These are phyloP conservation scores for Ernsta delagoae DNA, from an alignment of 2,888 invertebrate genomes.

Conservation along the genomic window DNA sequence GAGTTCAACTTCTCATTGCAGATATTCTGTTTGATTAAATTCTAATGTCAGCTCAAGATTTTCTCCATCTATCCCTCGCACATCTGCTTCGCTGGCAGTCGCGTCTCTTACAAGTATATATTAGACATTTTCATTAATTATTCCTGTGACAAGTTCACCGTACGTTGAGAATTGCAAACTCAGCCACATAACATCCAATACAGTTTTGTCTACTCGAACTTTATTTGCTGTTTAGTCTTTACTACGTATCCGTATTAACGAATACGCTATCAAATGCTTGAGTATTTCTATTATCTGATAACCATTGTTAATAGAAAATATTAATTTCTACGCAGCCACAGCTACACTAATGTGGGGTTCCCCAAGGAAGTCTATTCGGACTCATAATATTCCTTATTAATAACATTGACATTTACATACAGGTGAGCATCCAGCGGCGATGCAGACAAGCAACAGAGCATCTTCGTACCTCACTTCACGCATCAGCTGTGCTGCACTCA, in stretches of 20 bases:
- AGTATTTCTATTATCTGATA: too few relatives aligned
- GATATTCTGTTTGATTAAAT: conserved; percentile 1
- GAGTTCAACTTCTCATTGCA: not conserved
- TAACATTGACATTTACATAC: conserved; percentile 39
- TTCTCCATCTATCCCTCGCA: conserved; percentile 7
- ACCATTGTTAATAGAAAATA: too few relatives aligned
- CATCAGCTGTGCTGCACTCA: conserved; percentile 73
- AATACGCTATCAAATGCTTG: not conserved
- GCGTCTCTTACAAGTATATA: conserved; percentile 25
- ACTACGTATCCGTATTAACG: not conserved
- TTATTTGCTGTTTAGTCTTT: conserved; percentile 24
- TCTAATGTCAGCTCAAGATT: conserved; percentile 9
- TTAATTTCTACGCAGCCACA: too few relatives aligned
- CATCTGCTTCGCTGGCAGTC: conserved; percentile 25
- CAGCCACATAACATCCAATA: conserved; percentile 4
- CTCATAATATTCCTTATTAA: not conserved
- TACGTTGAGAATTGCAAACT: conserved; percentile 31
- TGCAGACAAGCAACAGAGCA: conserved; percentile 90
- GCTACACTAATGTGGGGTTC: too few relatives aligned
- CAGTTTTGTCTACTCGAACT: conserved; percentile 22
- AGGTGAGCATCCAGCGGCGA: conserved; percentile 95
- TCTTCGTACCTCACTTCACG: conserved; percentile 79
- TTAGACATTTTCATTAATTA: conserved; percentile 35
- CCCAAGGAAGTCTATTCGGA: not conserved
- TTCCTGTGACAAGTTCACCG: conserved; percentile 27